phyloP scores from a whole-genome alignment of 2,113 vertebrate species.

The Elachura formosa region DNA sequence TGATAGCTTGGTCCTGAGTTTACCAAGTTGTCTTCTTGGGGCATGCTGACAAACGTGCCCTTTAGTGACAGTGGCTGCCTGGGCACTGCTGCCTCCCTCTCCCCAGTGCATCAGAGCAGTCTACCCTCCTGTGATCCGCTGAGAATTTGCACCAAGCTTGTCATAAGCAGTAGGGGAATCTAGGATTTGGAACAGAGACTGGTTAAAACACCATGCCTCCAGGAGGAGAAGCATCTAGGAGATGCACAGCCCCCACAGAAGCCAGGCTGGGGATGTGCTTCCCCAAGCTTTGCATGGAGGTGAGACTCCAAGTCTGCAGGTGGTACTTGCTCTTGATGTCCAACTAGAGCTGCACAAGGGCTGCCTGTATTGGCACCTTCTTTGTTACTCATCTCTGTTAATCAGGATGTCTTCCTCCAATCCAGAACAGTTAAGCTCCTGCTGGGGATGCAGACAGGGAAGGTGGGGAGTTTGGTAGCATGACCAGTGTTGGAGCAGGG shows the following conservation, averaged over 20 bases:
- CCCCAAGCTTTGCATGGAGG: fast-evolving
- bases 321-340: fast-evolving
- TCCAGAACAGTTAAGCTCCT: neutral
- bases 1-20: neutral
- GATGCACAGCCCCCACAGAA: neutral
- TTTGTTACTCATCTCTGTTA: neutral
- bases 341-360: neutral
- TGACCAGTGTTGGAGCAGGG: neutral
- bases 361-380: neutral
- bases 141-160: neutral
- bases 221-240: neutral
- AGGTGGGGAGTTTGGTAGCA: neutral
- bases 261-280: neutral
- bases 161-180: neutral
- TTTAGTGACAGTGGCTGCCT: neutral
- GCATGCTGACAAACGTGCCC: fast-evolving
- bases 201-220: neutral
- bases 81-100: neutral
- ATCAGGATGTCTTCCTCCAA: neutral
- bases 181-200: neutral
- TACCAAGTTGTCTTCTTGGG: neutral
- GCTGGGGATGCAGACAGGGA: neutral
- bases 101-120: fast-evolving
- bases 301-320: neutral
- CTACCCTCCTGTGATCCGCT: fast-evolving